Evolutionary conservation across 1,140 invertebrate genomes (phyloP).

Genomic region (Gonatopus flavifemur): DNA sequence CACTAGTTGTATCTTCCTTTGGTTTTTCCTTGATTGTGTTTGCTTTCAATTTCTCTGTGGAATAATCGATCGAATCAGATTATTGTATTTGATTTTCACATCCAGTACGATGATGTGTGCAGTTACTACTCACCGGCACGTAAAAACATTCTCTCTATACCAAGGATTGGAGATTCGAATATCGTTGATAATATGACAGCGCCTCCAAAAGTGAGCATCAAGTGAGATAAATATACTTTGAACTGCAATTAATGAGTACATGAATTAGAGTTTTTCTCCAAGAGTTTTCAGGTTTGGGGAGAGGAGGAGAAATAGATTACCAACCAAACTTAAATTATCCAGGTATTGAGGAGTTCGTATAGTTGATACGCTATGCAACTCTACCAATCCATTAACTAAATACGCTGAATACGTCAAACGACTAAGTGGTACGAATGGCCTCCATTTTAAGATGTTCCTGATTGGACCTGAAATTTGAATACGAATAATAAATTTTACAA

Average conservation of each 20-base stretch:
- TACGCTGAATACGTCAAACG: slow-evolving; percentile 73
- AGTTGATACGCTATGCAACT: slow-evolving; percentile 63
- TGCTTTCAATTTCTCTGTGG: not conserved
- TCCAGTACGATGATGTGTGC: too few species aligned
- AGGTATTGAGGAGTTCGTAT: slow-evolving; percentile 59
- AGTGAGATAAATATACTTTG: slow-evolving; percentile 60
- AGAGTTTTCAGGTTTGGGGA: slow-evolving; percentile 1
- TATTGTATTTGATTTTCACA: too few species aligned
- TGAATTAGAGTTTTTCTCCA: slow-evolving; percentile 38
- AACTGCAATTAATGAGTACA: slow-evolving; percentile 52
- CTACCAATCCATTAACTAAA: slow-evolving; percentile 69
- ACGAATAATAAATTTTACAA: too few species aligned
- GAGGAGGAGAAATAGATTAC: slow-evolving; percentile 8
- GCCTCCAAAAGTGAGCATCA: slow-evolving; percentile 63
- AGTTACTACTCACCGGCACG: slow-evolving; percentile 43
- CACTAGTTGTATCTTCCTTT: too few species aligned
- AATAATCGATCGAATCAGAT: too few species aligned
- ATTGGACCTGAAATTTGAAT: slow-evolving; percentile 56
- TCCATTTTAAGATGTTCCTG: slow-evolving; percentile 66
- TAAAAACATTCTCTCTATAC: slow-evolving; percentile 67
- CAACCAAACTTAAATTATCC: slow-evolving; percentile 58
- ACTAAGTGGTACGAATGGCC: slow-evolving; percentile 66
- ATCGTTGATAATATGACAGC: slow-evolving; percentile 66
- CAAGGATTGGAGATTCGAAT: slow-evolving; percentile 72
- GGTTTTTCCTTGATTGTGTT: not conserved